These are phyloP conservation scores for Melipona beecheii DNA, from an alignment of 2,888 invertebrate genomes.

Conservation along the genomic window DNA sequence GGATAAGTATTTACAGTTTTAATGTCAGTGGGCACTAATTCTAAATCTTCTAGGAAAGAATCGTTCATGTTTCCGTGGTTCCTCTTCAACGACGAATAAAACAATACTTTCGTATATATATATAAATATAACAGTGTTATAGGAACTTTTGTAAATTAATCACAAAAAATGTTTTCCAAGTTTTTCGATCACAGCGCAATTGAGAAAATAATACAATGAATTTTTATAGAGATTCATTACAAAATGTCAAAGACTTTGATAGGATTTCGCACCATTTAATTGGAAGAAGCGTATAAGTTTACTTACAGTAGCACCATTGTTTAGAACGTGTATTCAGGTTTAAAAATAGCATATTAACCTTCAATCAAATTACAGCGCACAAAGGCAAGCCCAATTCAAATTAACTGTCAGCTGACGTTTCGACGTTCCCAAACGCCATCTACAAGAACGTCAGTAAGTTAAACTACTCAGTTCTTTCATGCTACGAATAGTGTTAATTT, in stretches of 20 bases:
- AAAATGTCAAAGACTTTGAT: not conserved
- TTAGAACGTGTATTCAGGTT: not conserved
- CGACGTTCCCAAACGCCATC: constrained; percentile 15
- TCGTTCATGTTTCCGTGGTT: constrained; percentile 73
- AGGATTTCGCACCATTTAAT: constrained; percentile 7
- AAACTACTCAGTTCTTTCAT: not conserved
- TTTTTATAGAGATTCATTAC: not conserved
- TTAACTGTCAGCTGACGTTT: constrained; percentile 40
- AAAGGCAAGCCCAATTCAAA: constrained; percentile 38
- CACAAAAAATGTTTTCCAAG: too few species aligned
- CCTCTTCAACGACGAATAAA: not conserved
- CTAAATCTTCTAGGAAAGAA: constrained; percentile 79
- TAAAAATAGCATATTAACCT: constrained; percentile 44
- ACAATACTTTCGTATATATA: not conserved
- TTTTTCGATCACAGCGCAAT: not conserved
- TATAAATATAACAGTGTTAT: not conserved
- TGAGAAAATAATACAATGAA: not conserved
- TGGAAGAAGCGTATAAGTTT: constrained; percentile 3
- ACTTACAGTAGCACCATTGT: constrained; percentile 14
- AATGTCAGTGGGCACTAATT: constrained; percentile 63
- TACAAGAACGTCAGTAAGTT: not conserved
- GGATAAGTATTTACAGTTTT: constrained; percentile 53
- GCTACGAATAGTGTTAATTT: too few species aligned
- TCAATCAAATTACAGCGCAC: constrained; percentile 23
- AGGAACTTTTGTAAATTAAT: not conserved